Evolutionary conservation across 2,888 invertebrate genomes (phyloP).

Genomic region (Acrocera orbiculus): DNA sequence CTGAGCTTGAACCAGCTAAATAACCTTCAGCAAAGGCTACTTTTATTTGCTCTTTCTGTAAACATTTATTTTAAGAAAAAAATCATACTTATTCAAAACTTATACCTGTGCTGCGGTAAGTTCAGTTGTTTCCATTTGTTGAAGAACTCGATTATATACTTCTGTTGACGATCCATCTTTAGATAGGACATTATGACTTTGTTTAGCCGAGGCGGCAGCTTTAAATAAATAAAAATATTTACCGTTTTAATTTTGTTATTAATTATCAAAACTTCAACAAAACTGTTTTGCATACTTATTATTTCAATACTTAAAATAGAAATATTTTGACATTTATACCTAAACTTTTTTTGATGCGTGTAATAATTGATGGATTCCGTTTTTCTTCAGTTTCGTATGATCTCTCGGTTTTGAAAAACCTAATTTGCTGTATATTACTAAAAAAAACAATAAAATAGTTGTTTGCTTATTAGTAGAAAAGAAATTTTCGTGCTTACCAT

Average conservation of each 20-base stretch:
- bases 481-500: background rate
- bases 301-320: background rate
- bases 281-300: background rate
- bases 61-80: background rate
- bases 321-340: constrained; percentile 14
- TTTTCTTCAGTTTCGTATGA: constrained; percentile 49
- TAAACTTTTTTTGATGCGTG: constrained; percentile 42
- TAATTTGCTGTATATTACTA: constrained; percentile 33
- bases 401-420: constrained; percentile 67
- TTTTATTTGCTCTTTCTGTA: constrained; percentile 54
- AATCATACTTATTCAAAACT: background rate
- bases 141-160: constrained; percentile 8
- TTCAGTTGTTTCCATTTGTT: constrained; percentile 7
- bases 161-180: constrained; percentile 7
- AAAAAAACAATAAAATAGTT: background rate
- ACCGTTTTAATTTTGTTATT: background rate
- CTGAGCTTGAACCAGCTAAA: constrained; percentile 44
- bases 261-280: background rate
- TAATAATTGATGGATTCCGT: constrained; percentile 52
- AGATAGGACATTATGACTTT: background rate
- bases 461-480: background rate
- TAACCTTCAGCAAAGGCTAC: constrained; percentile 87
- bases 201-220: background rate
- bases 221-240: background rate
- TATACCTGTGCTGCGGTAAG: constrained; percentile 9